phyloP scores from a whole-genome alignment of 2,797 vertebrate species.

The Lycodopsis pacificus region DNA sequence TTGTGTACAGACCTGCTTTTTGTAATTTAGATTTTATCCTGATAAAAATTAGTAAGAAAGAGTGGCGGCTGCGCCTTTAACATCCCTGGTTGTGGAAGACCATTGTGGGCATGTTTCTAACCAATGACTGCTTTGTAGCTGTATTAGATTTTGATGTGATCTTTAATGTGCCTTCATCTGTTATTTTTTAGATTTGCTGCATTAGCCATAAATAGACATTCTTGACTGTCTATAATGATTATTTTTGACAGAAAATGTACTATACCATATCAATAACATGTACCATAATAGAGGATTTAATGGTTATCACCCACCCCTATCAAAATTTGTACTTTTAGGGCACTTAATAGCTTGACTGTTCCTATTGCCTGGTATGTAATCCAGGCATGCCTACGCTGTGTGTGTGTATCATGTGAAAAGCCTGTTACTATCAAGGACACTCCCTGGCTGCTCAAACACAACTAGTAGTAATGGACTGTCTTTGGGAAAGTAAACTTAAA shows the following conservation, averaged over 20 bases:
- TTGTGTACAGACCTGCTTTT: background rate
- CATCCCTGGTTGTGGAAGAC: background rate
- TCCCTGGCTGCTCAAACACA: slow-evolving; percentile 43
- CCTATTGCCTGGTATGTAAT: background rate
- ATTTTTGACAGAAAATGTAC: background rate
- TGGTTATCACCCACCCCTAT: background rate
- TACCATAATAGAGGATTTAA: background rate
- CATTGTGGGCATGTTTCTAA: background rate
- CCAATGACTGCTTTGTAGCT: background rate
- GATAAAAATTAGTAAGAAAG: background rate
- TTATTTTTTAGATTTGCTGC: background rate
- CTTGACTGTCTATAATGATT: background rate
- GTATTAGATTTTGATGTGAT: background rate
- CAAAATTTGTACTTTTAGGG: background rate
- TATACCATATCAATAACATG: background rate
- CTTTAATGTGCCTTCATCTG: background rate
- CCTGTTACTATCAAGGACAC: slow-evolving; percentile 53
- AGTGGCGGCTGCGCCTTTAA: background rate
- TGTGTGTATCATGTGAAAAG: slow-evolving; percentile 49
- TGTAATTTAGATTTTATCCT: background rate
- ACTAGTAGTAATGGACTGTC: slow-evolving; percentile 9
- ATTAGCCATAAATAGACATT: background rate
- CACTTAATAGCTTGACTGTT: slow-evolving; percentile 23
- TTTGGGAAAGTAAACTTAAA: background rate
- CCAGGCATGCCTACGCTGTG: slow-evolving; percentile 10